Conservation (phyloP, 92 coral and sea anemone genomes). For the Parazoanthus atlanticus region DNA sequence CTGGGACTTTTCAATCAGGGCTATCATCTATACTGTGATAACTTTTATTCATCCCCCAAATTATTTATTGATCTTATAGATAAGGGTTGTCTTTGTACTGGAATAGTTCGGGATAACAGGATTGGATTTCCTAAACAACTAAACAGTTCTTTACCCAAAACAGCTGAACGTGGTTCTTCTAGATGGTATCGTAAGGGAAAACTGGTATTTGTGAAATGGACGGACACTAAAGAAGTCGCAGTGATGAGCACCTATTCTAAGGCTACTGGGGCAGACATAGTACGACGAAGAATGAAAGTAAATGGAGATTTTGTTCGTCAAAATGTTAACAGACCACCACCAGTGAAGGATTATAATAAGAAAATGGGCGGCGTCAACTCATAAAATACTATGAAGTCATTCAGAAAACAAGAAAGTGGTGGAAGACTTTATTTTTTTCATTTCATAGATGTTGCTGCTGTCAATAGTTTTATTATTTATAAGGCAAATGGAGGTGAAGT, state of each 20-base stretch:
- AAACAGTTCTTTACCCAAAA: conserved; percentile 23
- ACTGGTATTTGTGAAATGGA: conserved; percentile 30
- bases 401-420: conserved; percentile 43
- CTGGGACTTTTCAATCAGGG: conserved; percentile 33
- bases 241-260: background rate
- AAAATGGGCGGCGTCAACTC: conserved; percentile 49
- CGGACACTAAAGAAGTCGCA: background rate
- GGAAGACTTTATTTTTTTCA: conserved; percentile 42
- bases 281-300: background rate
- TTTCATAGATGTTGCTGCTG: conserved; percentile 45
- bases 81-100: background rate
- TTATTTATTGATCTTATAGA: background rate
- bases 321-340: background rate
- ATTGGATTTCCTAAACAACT: background rate
- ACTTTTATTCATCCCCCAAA: conserved; percentile 49
- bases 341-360: conserved; percentile 23
- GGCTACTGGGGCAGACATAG: background rate
- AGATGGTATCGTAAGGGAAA: conserved; percentile 36
- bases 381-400: conserved; percentile 33
- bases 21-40: conserved; percentile 49
- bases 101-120: conserved; percentile 13
- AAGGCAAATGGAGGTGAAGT: background rate
- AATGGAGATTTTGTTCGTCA: background rate
- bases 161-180: conserved; percentile 16
- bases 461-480: conserved; percentile 28